phyloP scores from a whole-genome alignment of 2,113 vertebrate genomes.

The Gymnocephalus cernua region DNA sequence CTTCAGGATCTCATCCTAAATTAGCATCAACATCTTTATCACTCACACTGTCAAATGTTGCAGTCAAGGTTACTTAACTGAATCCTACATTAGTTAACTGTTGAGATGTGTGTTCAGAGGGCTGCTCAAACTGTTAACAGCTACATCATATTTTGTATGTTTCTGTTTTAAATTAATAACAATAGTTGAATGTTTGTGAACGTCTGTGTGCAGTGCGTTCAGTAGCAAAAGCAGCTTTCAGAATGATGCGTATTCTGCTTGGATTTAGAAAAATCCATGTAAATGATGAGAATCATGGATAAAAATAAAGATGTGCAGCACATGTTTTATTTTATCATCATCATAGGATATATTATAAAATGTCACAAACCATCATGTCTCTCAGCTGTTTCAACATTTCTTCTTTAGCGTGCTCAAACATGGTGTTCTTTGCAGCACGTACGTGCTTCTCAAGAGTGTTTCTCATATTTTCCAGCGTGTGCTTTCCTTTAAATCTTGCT shows the following conservation, averaged over 20 bases:
- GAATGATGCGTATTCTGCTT: neutral
- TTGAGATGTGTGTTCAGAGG: too few relatives aligned
- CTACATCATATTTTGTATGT: too few relatives aligned
- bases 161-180: neutral
- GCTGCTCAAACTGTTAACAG: too few relatives aligned
- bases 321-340: neutral
- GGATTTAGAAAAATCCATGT: neutral
- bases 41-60: neutral
- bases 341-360: neutral
- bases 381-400: slow-evolving; percentile 6
- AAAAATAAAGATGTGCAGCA: neutral
- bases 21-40: neutral
- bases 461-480: slow-evolving; percentile 9
- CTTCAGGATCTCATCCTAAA: neutral
- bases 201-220: neutral
- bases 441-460: neutral
- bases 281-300: neutral
- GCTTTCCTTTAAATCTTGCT: accelerated
- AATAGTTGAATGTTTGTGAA: neutral
- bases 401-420: slow-evolving; percentile 15
- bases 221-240: neutral
- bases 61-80: too few relatives aligned
- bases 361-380: slow-evolving; percentile 26
- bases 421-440: neutral
- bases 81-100: too few relatives aligned